phyloP scores from a whole-genome alignment of 2,113 vertebrate genomes.

The Cinclus cinclus region DNA sequence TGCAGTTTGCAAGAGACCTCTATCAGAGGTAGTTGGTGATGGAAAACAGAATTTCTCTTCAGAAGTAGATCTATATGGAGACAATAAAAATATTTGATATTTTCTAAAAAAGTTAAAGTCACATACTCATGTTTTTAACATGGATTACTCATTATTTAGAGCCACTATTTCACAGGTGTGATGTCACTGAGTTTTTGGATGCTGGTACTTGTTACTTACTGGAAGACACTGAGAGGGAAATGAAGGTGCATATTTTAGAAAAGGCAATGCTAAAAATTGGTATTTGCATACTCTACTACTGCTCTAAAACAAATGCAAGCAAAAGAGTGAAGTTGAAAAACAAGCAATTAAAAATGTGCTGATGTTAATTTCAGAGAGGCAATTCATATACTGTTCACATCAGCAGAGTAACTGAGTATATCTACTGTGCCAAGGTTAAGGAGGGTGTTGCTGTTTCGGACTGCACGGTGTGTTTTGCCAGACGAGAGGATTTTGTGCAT shows the following conservation, averaged over 20 bases:
- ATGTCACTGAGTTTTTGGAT: background rate
- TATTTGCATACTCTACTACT: background rate
- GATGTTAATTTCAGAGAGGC: background rate
- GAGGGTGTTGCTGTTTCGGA: background rate
- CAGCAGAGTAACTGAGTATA: background rate
- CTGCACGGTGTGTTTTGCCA: background rate
- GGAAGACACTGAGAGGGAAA: background rate
- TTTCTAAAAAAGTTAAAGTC: background rate
- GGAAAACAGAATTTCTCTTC: background rate
- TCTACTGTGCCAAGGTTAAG: background rate
- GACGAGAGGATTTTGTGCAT: background rate
- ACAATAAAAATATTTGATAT: background rate
- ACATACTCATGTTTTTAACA: background rate
- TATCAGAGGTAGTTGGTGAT: background rate
- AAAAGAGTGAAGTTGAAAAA: background rate
- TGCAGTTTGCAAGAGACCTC: background rate
- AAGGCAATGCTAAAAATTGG: background rate
- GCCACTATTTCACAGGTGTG: background rate
- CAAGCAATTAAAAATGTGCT: background rate
- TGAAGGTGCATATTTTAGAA: background rate
- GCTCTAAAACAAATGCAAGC: background rate
- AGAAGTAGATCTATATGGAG: background rate
- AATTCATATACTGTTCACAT: background rate
- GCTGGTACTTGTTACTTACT: background rate
- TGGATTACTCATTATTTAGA: background rate